Conservation (phyloP, 2,797 vertebrate genomes). For the Nannoperca obscura region DNA sequence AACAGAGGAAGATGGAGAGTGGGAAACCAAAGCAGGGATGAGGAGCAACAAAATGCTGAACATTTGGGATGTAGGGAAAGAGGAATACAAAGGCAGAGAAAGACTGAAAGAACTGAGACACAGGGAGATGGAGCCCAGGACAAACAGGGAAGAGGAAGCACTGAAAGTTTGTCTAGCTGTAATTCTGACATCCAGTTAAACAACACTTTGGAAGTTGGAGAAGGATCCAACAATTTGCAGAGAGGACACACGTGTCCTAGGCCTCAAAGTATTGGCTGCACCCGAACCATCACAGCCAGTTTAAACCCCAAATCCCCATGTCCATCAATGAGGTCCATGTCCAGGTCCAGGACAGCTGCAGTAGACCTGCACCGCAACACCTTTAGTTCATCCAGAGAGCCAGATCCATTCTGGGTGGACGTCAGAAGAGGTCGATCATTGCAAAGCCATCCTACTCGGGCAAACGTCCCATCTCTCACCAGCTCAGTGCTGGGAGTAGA, state of each 20-base stretch:
- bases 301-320: constrained; percentile 19
- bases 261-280: constrained; percentile 14
- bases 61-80: constrained; percentile 18
- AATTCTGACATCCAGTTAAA: constrained; percentile 54
- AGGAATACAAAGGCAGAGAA: constrained; percentile 46
- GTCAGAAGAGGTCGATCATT: constrained; percentile 43
- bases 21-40: constrained; percentile 39
- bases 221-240: constrained; percentile 63
- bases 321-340: neutral
- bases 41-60: constrained; percentile 41
- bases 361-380: constrained; percentile 61
- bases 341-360: constrained; percentile 40
- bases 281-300: constrained; percentile 44
- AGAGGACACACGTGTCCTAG: constrained; percentile 23
- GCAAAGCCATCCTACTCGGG: constrained; percentile 46
- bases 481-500: constrained; percentile 72
- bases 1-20: constrained; percentile 69
- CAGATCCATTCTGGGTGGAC: constrained; percentile 67
- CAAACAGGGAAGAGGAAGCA: constrained; percentile 35
- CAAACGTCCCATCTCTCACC: constrained; percentile 52
- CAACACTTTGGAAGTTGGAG: constrained; percentile 58
- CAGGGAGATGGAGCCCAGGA: constrained; percentile 31
- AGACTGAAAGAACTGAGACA: constrained; percentile 29
- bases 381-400: constrained; percentile 67
- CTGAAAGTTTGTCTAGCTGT: constrained; percentile 48